A percentile compares a stretch with the other conserved stretches of the same genome.
Conservation (phyloP, 2,113 vertebrate species). For the Grus americana region DNA sequence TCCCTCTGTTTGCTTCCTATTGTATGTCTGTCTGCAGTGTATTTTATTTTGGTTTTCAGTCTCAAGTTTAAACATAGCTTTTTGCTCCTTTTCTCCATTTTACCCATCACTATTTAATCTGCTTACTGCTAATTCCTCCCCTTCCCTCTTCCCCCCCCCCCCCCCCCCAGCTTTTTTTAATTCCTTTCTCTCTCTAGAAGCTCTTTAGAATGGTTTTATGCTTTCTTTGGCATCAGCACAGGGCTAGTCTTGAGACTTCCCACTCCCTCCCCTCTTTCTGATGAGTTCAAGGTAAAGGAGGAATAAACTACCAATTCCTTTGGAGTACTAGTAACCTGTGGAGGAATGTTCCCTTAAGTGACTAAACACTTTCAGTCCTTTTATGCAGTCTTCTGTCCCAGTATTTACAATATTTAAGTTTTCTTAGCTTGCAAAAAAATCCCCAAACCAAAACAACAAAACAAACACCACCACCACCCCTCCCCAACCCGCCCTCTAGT, state of each 20-base stretch:
- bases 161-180: accelerated
- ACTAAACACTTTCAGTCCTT: neutral
- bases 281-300: neutral
- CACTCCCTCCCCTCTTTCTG: neutral
- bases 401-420: neutral
- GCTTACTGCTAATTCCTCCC: neutral
- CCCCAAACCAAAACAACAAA: neutral
- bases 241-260: neutral
- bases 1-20: neutral
- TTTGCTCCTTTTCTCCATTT: neutral
- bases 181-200: accelerated
- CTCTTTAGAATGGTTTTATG: neutral
- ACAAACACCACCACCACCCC: neutral
- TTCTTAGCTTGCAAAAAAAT: neutral
- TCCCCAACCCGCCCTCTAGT: neutral
- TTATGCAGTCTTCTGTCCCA: neutral
- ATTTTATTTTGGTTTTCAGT: neutral
- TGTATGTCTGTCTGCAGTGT: neutral
- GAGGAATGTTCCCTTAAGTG: neutral
- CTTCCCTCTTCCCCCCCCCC: too few relatives aligned
- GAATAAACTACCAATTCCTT: neutral
- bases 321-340: neutral
- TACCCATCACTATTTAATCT: neutral
- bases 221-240: neutral
- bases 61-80: neutral